Evolutionary conservation across 2,113 vertebrate species (phyloP), one percentile per base, ranked within the genome.

Genomic region (Eidolon helvum): DNA sequence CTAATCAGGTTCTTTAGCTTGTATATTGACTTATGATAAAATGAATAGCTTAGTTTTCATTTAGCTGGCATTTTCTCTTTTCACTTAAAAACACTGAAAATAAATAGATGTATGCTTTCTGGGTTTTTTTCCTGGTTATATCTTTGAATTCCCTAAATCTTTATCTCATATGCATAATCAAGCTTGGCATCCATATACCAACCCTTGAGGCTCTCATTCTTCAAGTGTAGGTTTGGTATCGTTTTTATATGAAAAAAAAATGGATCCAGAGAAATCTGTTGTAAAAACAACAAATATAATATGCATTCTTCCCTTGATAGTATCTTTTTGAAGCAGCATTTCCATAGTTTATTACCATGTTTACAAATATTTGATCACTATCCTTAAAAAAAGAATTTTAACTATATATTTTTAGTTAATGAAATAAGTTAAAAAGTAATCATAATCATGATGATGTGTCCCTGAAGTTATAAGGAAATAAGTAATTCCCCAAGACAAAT

Each of bases 71-170:
- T 75, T 93, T 94, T 95, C 35, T 65, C 11, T 57, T 96, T 80
- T 66, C 45, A 48, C n/a, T 75, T 63, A 53, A 92, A 90, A 91
- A 63, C 28, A 77, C 5, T 93, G 48, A 82, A 97, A 98, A 96
- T 83, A 83, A 97, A 80, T 65, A 74, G 61, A 38, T 75, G 87
- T 6, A 57, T 21, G 10, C 71, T 95, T 92, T 94, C 0, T 8
- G 65, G 50, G 14, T 72, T 97, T 86, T 87, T 75, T 50, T 87
- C 55, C 57, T 87, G 35, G 26, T 79, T 93, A n/a, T 61, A 82
- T 95, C 43, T 96, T 84, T 94, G 40, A 92, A 82, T 91, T 80
- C 4, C 75, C 87, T 90, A 92, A 24, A 79, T 97, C 78, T 97
- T 91, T 95, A 75, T 45, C 50, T 97, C 8, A 22, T n/a, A 18